Evolutionary conservation across 2,888 invertebrate genomes (phyloP), one percentile per base, ranked within the genome.

Genomic region (Drosophila basisetae): DNA sequence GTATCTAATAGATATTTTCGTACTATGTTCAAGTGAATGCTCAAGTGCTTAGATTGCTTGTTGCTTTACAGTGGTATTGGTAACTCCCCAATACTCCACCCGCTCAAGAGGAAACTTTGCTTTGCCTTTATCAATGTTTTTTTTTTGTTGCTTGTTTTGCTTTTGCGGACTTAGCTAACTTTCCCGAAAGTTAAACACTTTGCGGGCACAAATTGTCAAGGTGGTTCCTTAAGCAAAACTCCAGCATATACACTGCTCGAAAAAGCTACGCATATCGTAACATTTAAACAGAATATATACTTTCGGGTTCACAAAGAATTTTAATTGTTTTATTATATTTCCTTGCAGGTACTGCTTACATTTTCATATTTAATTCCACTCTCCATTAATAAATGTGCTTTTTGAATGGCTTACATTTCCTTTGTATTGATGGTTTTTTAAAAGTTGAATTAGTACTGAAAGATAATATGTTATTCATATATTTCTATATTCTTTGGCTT

Each of bases 131-230:
- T 33, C 37, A 71, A 53, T 30, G 39, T n/a, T 35, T 63, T 50
- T 58, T 47, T 49, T 33, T 58, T 39, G 52, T 31, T 18, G 49
- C 30, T 39, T 54, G 47, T 22, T 47, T 11, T 37, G 13, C 53
- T 58, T 53, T 55, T 54, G 16, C 13, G 30, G 52, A 63, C 31
- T 49, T 33, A 55, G 41, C 62, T 60, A 77, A 69, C 59, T 76
- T 78, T 66, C 30, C 37, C 65, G 61, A 68, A 78, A 77, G 64
- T 78, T 68, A 68, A 77, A 72, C 73, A 56, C 55, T 52, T 39
- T 61, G 37, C 37, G 69, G 43, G 30, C 70, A 43, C 61, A 79
- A 69, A 66, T 79, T 78, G 69, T 66, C 56, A 63, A 79, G 75
- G 62, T 78, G 73, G 50, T 28, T 43, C 10, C 73, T 58, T n/a